Conservation (phyloP, 2,888 invertebrate species). For the Cantharis flavilabris region DNA sequence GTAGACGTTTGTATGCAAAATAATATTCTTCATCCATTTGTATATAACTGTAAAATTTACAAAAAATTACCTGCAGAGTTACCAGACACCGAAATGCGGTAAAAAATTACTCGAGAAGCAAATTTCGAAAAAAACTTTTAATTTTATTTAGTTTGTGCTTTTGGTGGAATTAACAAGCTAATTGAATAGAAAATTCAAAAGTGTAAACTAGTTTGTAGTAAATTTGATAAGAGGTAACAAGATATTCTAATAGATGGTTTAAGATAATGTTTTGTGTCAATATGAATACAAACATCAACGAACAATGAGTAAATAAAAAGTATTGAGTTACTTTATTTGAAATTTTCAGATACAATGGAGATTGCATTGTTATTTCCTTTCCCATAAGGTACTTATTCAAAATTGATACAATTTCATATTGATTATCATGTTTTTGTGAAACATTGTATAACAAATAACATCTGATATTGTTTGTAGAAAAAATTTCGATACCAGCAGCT, state of each 20-base stretch:
- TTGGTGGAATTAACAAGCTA: conserved; percentile 5
- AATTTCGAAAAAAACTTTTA: background rate
- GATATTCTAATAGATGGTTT: conserved; percentile 42
- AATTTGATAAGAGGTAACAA: conserved; percentile 32
- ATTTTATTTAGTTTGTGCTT: background rate
- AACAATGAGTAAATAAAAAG: conserved; percentile 32
- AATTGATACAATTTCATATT: conserved; percentile 4
- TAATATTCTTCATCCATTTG: too few species aligned
- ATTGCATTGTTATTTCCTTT: conserved; percentile 27
- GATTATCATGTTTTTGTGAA: background rate
- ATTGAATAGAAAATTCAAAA: background rate
- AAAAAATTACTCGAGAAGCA: too few species aligned
- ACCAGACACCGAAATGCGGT: too few species aligned
- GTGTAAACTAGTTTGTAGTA: conserved; percentile 16
- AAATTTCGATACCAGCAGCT: background rate
- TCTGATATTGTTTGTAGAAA: background rate
- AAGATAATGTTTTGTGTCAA: conserved; percentile 41
- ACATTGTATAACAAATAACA: background rate
- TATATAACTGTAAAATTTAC: too few species aligned
- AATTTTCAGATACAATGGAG: conserved; percentile 31
- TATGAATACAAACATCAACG: conserved; percentile 30
- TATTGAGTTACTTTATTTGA: conserved; percentile 33
- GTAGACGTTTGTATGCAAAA: too few species aligned
- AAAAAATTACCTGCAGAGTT: too few species aligned
- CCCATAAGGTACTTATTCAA: background rate